Conservation (phyloP, 2,113 vertebrate species). For the Columba janthina region DNA sequence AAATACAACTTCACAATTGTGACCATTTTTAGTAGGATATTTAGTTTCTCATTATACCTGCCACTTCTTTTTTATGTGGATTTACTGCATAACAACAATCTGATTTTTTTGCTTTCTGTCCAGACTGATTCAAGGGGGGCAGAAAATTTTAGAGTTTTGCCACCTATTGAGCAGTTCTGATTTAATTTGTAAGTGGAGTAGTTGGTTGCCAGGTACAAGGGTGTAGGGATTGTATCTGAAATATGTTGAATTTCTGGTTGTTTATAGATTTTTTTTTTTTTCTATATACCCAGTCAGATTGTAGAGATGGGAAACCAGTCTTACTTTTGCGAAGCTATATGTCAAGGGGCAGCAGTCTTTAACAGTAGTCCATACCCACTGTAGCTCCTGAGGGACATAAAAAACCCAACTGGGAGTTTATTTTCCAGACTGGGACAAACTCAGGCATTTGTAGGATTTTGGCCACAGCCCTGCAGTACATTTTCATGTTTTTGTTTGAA, state of each 20-base stretch:
- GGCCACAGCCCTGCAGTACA: neutral
- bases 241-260: neutral
- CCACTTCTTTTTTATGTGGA: neutral
- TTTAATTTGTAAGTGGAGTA: neutral
- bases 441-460: neutral
- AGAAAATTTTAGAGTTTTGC: neutral
- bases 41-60: neutral
- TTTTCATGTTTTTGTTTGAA: neutral
- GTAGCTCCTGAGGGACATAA: neutral
- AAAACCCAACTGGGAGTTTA: neutral
- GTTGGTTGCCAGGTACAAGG: neutral
- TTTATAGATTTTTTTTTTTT: neutral
- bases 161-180: neutral
- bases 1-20: neutral
- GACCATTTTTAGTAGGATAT: neutral
- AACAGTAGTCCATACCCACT: neutral
- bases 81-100: neutral
- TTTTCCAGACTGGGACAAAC: neutral
- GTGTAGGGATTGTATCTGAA: neutral
- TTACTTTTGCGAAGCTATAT: neutral
- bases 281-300: neutral
- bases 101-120: neutral
- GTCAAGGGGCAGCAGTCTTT: neutral
- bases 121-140: neutral
- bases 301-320: neutral